A percentile compares a stretch with the other conserved stretches of the same genome.
phyloP scores from a whole-genome alignment of 2,888 invertebrate genomes.

The Cryptops parisi region DNA sequence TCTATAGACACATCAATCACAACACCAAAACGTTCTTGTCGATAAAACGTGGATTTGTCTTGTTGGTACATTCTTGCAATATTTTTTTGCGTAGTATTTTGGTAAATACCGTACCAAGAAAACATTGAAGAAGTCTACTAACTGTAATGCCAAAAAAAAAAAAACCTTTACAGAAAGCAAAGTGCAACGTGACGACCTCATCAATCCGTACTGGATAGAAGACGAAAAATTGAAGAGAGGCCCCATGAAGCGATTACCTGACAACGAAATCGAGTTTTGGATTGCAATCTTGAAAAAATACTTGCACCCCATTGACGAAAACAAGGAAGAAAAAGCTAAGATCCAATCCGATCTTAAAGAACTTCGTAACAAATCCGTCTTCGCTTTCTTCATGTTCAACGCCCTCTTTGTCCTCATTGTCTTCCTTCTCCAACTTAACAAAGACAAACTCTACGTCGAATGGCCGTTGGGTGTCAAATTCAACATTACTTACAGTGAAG shows the following conservation, averaged over 20 bases:
- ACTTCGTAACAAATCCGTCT: conserved; percentile 84
- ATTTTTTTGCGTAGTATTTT: no score
- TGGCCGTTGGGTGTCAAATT: conserved; percentile 93
- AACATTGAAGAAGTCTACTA: no score
- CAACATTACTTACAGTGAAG: conserved; percentile 81
- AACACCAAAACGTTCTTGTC: no score
- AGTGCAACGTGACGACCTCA: conserved; percentile 61
- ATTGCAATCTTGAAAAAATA: conserved; percentile 87
- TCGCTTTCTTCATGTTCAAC: conserved; percentile 97
- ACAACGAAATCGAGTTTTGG: conserved; percentile 83
- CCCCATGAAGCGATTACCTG: conserved; percentile 71
- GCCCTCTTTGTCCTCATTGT: conserved; percentile 97
- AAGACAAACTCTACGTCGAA: conserved; percentile 87
- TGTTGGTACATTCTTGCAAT: no score
- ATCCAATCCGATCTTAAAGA: conserved; percentile 83
- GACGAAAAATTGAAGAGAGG: conserved; percentile 78
- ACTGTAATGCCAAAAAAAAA: no score
- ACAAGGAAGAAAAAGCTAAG: conserved; percentile 81
- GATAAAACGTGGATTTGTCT: no score
- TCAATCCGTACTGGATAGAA: conserved; percentile 89
- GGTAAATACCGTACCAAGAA: no score
- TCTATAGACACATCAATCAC: no score
- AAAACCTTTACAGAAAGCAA: conserved; percentile 28
- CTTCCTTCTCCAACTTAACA: conserved; percentile 95
- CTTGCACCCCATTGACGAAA: conserved; percentile 81